Conservation (phyloP, 53 echinoderm and acorn worm genomes). For the Apostichopus leukothele region DNA sequence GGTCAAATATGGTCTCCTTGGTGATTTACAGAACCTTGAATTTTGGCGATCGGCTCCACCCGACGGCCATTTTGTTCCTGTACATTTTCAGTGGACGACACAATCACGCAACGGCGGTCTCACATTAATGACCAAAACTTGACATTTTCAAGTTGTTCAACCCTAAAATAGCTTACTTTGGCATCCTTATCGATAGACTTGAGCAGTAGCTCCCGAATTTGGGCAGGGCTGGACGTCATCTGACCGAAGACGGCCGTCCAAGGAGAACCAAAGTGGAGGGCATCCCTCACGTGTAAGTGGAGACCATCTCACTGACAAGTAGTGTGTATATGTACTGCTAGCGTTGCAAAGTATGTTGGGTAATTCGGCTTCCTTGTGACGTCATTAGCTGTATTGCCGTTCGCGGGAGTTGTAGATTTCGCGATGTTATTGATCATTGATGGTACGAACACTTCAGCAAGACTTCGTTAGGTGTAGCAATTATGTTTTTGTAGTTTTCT, state of each 20-base stretch:
- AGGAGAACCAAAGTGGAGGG: constrained; percentile 79
- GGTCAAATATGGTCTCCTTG: neutral
- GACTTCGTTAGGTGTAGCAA: too few relatives aligned
- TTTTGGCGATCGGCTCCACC: constrained; percentile 49
- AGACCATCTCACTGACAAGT: constrained; percentile 41
- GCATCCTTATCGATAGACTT: constrained; percentile 97
- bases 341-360: constrained; percentile 29
- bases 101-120: constrained; percentile 7
- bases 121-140: neutral
- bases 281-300: constrained; percentile 59
- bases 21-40: constrained; percentile 8
- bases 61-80: constrained; percentile 51
- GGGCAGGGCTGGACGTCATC: constrained; percentile 99
- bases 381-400: constrained; percentile 15
- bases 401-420: constrained; percentile 1
- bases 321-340: neutral
- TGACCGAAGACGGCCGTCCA: constrained; percentile 95
- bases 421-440: too few relatives aligned
- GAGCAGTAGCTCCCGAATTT: constrained; percentile 99
- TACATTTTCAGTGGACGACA: constrained; percentile 47
- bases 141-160: neutral
- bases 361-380: constrained; percentile 43
- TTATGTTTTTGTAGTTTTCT: too few relatives aligned
- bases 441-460: too few relatives aligned
- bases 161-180: constrained; percentile 82